phyloP scores from a whole-genome alignment of 2,113 vertebrate species.

The Sebastes schlegelii region DNA sequence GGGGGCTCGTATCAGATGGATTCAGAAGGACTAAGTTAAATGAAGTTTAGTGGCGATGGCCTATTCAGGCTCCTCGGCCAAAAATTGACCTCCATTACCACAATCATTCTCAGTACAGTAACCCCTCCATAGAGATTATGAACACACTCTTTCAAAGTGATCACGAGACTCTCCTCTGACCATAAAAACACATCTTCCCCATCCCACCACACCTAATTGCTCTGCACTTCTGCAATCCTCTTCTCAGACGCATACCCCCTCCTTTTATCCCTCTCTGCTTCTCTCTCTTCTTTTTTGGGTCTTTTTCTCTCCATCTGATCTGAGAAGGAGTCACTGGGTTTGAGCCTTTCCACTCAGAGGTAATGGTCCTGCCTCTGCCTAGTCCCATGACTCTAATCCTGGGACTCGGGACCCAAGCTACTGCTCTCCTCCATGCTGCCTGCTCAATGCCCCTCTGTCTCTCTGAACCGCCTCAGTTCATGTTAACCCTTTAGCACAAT shows the following conservation, averaged over 20 bases:
- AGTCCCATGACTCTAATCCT: conserved; percentile 84
- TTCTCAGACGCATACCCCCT: conserved; percentile 22
- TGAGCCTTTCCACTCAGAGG: conserved; percentile 73
- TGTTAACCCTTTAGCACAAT: conserved; percentile 65
- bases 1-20: conserved; percentile 45
- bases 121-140: conserved; percentile 60
- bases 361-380: conserved; percentile 79
- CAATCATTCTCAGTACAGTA: conserved; percentile 55
- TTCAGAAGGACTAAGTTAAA: conserved; percentile 46
- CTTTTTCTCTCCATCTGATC: conserved; percentile 63
- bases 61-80: conserved; percentile 40
- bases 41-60: conserved; percentile 43
- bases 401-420: conserved; percentile 71
- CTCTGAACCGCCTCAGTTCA: conserved; percentile 40
- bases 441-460: conserved; percentile 69
- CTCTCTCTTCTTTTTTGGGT: conserved; percentile 37
- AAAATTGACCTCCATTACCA: conserved; percentile 63
- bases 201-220: conserved; percentile 67
- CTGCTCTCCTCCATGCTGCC: conserved; percentile 62
- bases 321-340: conserved; percentile 78
- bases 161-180: conserved; percentile 64
- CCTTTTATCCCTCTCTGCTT: conserved; percentile 30
- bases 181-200: conserved; percentile 64
- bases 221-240: conserved; percentile 57
- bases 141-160: conserved; percentile 61